These are phyloP conservation scores for Parelbella ahira DNA, from an alignment of 2,888 invertebrate genomes.

Conservation along the genomic window DNA sequence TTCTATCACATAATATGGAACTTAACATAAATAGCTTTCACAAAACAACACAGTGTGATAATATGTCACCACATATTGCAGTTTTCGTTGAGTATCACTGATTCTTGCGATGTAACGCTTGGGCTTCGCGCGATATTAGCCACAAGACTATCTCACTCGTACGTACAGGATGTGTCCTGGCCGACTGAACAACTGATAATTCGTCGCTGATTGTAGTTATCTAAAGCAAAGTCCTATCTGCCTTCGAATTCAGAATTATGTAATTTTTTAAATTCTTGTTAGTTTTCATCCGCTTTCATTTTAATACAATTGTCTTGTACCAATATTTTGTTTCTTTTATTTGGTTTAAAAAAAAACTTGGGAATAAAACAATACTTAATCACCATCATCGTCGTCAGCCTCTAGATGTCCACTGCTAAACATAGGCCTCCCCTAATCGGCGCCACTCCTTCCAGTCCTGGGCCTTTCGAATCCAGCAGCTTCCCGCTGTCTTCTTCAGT, in stretches of 20 bases:
- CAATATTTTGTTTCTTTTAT: no score
- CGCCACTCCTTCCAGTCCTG: no score
- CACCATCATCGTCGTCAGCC: no score
- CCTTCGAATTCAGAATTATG: slow-evolving; percentile 13
- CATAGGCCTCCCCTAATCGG: no score
- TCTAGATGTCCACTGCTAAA: no score
- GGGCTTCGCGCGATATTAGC: slow-evolving; percentile 13
- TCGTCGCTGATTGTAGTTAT: slow-evolving; percentile 12
- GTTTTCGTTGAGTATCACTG: background rate
- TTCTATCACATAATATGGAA: no score
- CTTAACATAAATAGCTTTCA: background rate
- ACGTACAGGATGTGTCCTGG: slow-evolving; percentile 28
- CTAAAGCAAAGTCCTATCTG: slow-evolving; percentile 7
- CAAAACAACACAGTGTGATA: background rate
- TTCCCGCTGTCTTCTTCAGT: no score
- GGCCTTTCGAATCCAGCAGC: no score
- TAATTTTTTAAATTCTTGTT: slow-evolving; percentile 3
- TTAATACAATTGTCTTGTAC: background rate
- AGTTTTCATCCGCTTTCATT: slow-evolving; percentile 3
- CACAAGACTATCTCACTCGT: slow-evolving; percentile 6
- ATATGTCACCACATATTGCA: slow-evolving; percentile 1
- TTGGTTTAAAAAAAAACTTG: no score
- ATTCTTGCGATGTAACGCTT: no score
- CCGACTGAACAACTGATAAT: slow-evolving; percentile 14
- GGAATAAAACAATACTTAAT: no score